Evolutionary conservation across 2,888 invertebrate genomes (phyloP).

Genomic region (Hanleya hanleyi): DNA sequence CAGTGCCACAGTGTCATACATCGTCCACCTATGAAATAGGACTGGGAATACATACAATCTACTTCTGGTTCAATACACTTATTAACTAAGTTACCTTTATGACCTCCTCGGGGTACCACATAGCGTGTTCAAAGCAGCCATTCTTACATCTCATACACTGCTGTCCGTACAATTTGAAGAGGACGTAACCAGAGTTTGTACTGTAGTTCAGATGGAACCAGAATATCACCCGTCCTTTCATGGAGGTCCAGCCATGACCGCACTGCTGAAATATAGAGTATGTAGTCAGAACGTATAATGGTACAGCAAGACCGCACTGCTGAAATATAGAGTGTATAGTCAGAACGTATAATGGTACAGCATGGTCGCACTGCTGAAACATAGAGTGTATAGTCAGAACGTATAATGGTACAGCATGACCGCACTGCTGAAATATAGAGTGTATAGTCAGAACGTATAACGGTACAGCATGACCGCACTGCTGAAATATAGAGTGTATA

Average conservation of each 20-base stretch:
- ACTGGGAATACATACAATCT: neutral
- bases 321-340: too few species aligned
- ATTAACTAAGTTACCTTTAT: constrained; percentile 69
- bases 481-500: too few species aligned
- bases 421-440: too few species aligned
- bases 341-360: too few species aligned
- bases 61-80: neutral
- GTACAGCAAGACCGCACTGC: too few species aligned
- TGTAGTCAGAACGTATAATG: too few species aligned
- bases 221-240: constrained; percentile 75
- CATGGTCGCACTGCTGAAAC: constrained; percentile 74
- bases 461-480: constrained; percentile 75
- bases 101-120: constrained; percentile 76
- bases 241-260: constrained; percentile 75
- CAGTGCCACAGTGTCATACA: too few species aligned
- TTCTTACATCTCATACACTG: constrained; percentile 74
- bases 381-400: too few species aligned
- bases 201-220: constrained; percentile 72
- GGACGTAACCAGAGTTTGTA: constrained; percentile 67
- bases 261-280: too few species aligned
- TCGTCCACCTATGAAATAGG: too few species aligned
- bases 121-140: constrained; percentile 73
- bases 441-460: too few species aligned
- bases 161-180: constrained; percentile 75
- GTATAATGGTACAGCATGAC: too few species aligned